A percentile compares a stretch with the other conserved stretches of the same genome.
Conservation (phyloP, 2,888 invertebrate genomes). For the Colletes collaris region DNA sequence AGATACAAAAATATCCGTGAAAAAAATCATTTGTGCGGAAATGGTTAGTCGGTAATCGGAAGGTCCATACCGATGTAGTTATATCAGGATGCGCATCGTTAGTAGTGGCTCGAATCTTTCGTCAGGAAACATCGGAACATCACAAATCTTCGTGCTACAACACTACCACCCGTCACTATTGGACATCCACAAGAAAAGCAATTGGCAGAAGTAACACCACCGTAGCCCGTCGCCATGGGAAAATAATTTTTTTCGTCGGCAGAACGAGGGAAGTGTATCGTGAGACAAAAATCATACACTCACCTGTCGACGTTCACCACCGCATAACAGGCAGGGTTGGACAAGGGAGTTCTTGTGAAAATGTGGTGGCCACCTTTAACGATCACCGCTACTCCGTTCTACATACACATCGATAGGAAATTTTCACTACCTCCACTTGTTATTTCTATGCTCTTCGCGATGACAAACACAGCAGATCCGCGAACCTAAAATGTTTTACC, state of each 20-base stretch:
- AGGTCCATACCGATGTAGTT: slow-evolving; percentile 59
- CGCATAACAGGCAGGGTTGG: slow-evolving; percentile 75
- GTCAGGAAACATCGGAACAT: slow-evolving; percentile 43
- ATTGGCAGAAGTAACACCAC: slow-evolving; percentile 41
- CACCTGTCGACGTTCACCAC: slow-evolving; percentile 77
- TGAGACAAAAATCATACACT: slow-evolving; percentile 54
- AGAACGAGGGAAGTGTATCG: slow-evolving; percentile 38
- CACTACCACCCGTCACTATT: slow-evolving; percentile 43
- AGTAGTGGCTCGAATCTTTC: slow-evolving; percentile 43
- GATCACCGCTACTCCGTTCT: slow-evolving; percentile 41
- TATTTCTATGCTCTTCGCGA: slow-evolving; percentile 37
- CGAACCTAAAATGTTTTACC: slow-evolving; percentile 47
- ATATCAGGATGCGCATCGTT: slow-evolving; percentile 59
- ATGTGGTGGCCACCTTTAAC: slow-evolving; percentile 55
- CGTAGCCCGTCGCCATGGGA: slow-evolving; percentile 34
- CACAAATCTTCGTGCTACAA: slow-evolving; percentile 41
- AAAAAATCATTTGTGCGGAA: slow-evolving; percentile 23
- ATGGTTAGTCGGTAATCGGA: slow-evolving; percentile 54
- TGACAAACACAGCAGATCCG: slow-evolving; percentile 52
- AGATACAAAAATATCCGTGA: slow-evolving; percentile 25
- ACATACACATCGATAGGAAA: slow-evolving; percentile 50
- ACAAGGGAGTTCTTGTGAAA: slow-evolving; percentile 58
- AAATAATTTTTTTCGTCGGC: slow-evolving; percentile 36
- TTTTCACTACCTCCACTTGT: slow-evolving; percentile 47
- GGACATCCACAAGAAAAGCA: slow-evolving; percentile 31